phyloP scores from a whole-genome alignment of 2,888 invertebrate species.

The Thereva nobilitata region DNA sequence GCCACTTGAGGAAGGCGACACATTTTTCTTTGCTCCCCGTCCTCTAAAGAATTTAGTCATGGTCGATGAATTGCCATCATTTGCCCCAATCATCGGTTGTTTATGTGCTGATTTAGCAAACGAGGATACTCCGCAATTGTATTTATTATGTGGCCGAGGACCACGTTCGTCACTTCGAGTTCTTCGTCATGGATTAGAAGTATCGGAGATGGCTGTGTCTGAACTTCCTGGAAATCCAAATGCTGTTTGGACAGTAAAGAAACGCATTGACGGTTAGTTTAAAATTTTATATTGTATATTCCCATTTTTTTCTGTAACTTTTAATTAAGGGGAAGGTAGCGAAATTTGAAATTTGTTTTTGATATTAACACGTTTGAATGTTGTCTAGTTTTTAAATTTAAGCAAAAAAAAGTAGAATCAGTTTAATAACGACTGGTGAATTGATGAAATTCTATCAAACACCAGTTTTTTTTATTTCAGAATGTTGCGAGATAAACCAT shows the following conservation, averaged over 20 bases:
- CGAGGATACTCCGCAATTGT: constrained; percentile 98
- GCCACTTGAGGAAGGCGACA: constrained; percentile 98
- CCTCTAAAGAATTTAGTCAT: constrained; percentile 90
- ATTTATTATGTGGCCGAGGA: constrained; percentile 94
- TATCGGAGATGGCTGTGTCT: constrained; percentile 99
- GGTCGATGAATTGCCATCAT: constrained; percentile 95
- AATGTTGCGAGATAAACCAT: constrained; percentile 54
- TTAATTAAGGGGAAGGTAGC: too few relatives aligned
- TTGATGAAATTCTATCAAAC: constrained; percentile 73
- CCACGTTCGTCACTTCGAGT: constrained; percentile 92
- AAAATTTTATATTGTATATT: not conserved
- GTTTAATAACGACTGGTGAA: constrained; percentile 48
- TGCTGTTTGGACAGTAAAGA: constrained; percentile 99
- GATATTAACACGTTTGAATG: not conserved
- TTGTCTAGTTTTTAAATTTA: not conserved
- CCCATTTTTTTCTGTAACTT: too few relatives aligned
- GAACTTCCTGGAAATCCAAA: constrained; percentile 99
- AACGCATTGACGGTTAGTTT: constrained; percentile 90
- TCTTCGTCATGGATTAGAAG: constrained; percentile 94
- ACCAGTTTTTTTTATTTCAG: constrained; percentile 89
- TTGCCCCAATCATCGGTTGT: constrained; percentile 86
- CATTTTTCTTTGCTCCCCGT: constrained; percentile 97
- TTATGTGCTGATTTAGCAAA: constrained; percentile 93
- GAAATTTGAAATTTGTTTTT: too few relatives aligned
- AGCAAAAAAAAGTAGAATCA: constrained; percentile 27